Percentiles rank a stretch among this genome's conserved stretches.
Evolutionary conservation across 1,140 invertebrate species (phyloP).

Genomic region (Brachionus calyciflorus): DNA sequence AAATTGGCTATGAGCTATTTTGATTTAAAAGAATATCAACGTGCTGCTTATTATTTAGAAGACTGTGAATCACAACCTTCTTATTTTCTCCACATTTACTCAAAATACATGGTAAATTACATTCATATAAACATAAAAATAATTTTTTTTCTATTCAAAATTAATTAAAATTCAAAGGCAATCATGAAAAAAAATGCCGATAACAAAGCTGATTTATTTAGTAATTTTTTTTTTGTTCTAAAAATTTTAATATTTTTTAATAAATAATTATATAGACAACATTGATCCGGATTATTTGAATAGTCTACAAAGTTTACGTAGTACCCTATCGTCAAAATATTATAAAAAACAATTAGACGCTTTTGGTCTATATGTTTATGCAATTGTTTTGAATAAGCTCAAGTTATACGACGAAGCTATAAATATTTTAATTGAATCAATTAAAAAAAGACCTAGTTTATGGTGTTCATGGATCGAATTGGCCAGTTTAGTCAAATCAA

Average conservation of each 20-base stretch:
- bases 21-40: slow-evolving; percentile 84
- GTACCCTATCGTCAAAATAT: slow-evolving; percentile 52
- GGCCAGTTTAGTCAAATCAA: slow-evolving; percentile 77
- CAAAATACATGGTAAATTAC: slow-evolving; percentile 68
- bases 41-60: slow-evolving; percentile 78
- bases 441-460: slow-evolving; percentile 74
- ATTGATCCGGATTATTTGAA: background rate
- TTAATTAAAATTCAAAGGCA: background rate
- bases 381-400: slow-evolving; percentile 81
- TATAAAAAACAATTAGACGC: slow-evolving; percentile 25
- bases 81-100: slow-evolving; percentile 78
- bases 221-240: background rate
- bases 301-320: slow-evolving; percentile 45
- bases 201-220: slow-evolving; percentile 24
- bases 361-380: slow-evolving; percentile 62
- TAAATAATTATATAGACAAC: background rate
- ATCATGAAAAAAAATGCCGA: slow-evolving; percentile 38
- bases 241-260: background rate
- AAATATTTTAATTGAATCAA: slow-evolving; percentile 74
- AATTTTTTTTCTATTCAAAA: background rate
- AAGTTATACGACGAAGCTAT: slow-evolving; percentile 72
- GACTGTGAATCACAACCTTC: slow-evolving; percentile 68
- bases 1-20: slow-evolving; percentile 82
- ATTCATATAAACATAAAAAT: no score
- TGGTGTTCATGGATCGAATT: slow-evolving; percentile 92